Base-by-base conservation (phyloP, 1,140 invertebrate species). In the Atta cephalotes region DNA sequence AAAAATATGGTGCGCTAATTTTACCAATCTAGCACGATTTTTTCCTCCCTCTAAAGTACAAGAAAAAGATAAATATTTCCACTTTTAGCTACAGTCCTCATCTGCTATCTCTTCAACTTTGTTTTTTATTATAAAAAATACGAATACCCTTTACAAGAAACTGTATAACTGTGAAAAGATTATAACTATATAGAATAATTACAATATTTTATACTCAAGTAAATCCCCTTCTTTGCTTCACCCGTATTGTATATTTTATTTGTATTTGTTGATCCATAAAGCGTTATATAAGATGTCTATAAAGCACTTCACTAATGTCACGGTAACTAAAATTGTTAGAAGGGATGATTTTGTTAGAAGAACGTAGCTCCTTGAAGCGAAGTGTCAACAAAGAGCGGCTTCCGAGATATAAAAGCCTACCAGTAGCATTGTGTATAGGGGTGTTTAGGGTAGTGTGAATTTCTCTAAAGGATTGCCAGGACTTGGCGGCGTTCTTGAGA, bases 361-460 rank as follows among this genome's bases (percentile, higher is more conserved):
- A 79, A 86, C 39, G 53, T 12, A 51, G 51, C 63, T 77, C 25
- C 74, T 65, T 35, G 28, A n/a, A 70, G 9, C 85, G 21, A 28
- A 60, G 74, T 70, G 62, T 79, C 85, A 79, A 86, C 63, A 86
- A 86, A 70, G 53, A 62, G 65, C 85, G 62, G 77, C 77, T 70
- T 39, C 77, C 25, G 65, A 60, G 56, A 79, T 80, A 79, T 53
- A 70, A 87, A 76, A 35, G 49, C 81, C 39, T 6, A 25, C 49
- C 63, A n/a, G 56, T 60, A 28, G 60, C 56, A 86, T 90, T 90
- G 81, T 88, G 81, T 88, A 18, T 66, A 60, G 35, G 77, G 77
- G 86, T 71, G 89, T 90, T 88, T 90, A 89, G 91, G 84, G 76
- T 86, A 88, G 91, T 92, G 90, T 91, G 91, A 90, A 89, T 91